These are phyloP conservation scores for Gadus chalcogrammus DNA, from an alignment of 2,113 vertebrate genomes.

Conservation along the genomic window DNA sequence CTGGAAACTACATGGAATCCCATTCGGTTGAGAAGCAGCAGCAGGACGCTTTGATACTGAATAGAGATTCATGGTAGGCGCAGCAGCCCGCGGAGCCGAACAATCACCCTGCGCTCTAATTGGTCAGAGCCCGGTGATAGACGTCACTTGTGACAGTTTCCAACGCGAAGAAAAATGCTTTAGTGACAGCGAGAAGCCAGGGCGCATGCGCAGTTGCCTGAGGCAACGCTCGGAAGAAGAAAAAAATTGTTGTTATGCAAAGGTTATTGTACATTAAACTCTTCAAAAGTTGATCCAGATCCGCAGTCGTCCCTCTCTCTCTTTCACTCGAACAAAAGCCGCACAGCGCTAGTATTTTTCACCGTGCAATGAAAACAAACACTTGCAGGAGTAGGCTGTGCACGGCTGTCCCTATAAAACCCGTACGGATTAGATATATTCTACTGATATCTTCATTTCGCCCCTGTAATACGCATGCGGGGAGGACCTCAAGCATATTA, in stretches of 20 bases:
- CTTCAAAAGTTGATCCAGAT: slow-evolving; percentile 60
- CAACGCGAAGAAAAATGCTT: slow-evolving; percentile 78
- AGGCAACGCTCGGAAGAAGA: slow-evolving; percentile 56
- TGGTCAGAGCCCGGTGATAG: slow-evolving; percentile 80
- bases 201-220: slow-evolving; percentile 76
- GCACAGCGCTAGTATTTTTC: neutral
- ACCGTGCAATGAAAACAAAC: slow-evolving; percentile 18
- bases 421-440: slow-evolving; percentile 54
- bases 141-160: slow-evolving; percentile 89
- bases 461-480: neutral
- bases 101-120: slow-evolving; percentile 83
- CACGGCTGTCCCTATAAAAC: slow-evolving; percentile 6
- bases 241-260: slow-evolving; percentile 73
- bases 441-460: slow-evolving; percentile 55
- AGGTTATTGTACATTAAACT: slow-evolving; percentile 71
- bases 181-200: slow-evolving; percentile 64
- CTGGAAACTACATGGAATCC: slow-evolving; percentile 84
- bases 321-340: slow-evolving; percentile 39
- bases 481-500: slow-evolving; percentile 37
- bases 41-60: slow-evolving; percentile 87
- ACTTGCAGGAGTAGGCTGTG: neutral
- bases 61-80: slow-evolving; percentile 84
- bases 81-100: slow-evolving; percentile 83
- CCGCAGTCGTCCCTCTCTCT: slow-evolving; percentile 36
- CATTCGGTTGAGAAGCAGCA: slow-evolving; percentile 82